Conservation (phyloP, 2,797 vertebrate species). For the Dicrostonyx torquatus region DNA sequence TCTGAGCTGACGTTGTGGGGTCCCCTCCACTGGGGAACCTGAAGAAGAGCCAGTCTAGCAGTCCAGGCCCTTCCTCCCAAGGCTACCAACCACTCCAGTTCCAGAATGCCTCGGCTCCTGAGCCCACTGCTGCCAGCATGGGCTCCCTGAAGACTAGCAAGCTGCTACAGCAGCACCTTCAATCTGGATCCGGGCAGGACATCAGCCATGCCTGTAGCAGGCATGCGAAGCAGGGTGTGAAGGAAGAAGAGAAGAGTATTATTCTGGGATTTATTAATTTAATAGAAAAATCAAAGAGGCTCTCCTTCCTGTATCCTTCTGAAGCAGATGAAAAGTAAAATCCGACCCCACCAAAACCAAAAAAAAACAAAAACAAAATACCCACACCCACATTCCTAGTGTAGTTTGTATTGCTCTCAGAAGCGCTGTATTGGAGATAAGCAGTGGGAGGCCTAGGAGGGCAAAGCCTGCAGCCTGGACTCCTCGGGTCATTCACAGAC, state of each 20-base stretch:
- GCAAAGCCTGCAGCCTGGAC: constrained; percentile 76
- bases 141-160: background rate
- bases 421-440: constrained; percentile 81
- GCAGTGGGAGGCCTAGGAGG: constrained; percentile 80
- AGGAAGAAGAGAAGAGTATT: constrained; percentile 1
- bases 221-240: background rate
- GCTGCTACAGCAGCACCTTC: background rate
- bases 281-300: constrained; percentile 52
- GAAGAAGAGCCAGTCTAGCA: background rate
- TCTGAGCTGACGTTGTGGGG: background rate
- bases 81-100: background rate
- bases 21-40: background rate
- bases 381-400: constrained; percentile 67
- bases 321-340: constrained; percentile 79
- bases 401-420: constrained; percentile 88
- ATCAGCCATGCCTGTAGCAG: background rate
- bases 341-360: constrained; percentile 5
- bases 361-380: constrained; percentile 67
- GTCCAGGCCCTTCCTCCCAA: background rate
- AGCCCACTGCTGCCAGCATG: accelerated
- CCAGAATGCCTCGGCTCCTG: background rate
- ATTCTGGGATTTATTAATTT: constrained; percentile 42
- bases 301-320: constrained; percentile 1
- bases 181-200: background rate
- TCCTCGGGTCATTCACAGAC: constrained; percentile 64